These are phyloP conservation scores for Lepidonotus clava DNA, from an alignment of 2,888 invertebrate genomes.

Conservation along the genomic window DNA sequence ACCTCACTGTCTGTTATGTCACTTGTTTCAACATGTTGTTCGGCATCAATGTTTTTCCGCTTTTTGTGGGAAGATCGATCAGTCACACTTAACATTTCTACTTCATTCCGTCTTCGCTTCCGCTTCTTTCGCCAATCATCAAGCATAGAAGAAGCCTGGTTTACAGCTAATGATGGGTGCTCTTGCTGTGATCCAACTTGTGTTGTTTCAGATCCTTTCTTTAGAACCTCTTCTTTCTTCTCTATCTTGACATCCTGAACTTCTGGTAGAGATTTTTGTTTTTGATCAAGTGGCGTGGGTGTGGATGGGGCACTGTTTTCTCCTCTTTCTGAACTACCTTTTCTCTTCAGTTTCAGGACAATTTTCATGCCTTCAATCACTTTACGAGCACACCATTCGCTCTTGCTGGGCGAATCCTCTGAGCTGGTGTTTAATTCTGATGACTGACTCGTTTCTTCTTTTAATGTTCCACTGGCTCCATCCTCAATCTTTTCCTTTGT, in stretches of 20 bases:
- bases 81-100: constrained; percentile 31
- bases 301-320: constrained; percentile 29
- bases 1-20: constrained; percentile 19
- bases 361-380: constrained; percentile 27
- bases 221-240: neutral
- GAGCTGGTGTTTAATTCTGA: too few species aligned
- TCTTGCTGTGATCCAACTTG: neutral
- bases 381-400: constrained; percentile 30
- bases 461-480: too few species aligned
- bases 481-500: too few species aligned
- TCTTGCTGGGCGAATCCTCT: constrained; percentile 28
- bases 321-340: constrained; percentile 20
- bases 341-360: constrained; percentile 33
- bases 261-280: neutral
- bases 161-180: neutral
- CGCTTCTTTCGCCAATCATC: neutral
- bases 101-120: constrained; percentile 28
- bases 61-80: neutral
- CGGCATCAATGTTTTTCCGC: neutral
- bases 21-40: neutral
- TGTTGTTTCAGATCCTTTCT: neutral
- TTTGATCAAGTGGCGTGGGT: neutral
- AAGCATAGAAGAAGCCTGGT: neutral
- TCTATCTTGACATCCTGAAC: neutral
- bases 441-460: too few species aligned